phyloP scores from a whole-genome alignment of 2,113 vertebrate genomes.

The Phylloscopus whistleri region DNA sequence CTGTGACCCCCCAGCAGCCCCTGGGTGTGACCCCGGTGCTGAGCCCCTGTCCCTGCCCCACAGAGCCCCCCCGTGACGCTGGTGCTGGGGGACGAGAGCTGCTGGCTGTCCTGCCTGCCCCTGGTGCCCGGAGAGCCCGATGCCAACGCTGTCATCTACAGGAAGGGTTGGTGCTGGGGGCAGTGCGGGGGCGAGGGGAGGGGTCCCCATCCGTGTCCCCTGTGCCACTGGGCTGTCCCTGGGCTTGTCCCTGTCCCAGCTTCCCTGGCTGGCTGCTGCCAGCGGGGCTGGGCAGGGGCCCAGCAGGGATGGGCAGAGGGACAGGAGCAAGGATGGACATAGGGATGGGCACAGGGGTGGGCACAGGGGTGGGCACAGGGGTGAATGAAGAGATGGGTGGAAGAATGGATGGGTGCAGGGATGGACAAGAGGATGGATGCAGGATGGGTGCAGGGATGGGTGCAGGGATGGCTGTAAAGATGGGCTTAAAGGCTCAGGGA shows the following conservation, averaged over 20 bases:
- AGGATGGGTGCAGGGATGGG: no score
- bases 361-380: background rate
- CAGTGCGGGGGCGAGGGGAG: fast-evolving
- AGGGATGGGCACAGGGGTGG: no score
- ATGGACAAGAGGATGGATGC: fast-evolving
- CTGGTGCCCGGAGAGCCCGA: slow-evolving; percentile 65
- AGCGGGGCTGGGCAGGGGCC: background rate
- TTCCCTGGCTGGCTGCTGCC: background rate
- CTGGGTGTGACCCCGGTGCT: background rate
- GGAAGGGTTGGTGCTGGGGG: slow-evolving; percentile 75
- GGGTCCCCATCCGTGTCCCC: background rate
- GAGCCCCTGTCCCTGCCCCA: background rate
- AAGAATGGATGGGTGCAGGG: background rate
- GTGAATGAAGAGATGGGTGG: background rate
- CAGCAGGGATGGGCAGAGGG: background rate
- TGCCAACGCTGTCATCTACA: slow-evolving; percentile 84
- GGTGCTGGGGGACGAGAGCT: slow-evolving; percentile 78
- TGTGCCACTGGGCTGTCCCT: background rate
- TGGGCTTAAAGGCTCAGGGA: background rate
- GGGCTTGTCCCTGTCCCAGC: background rate
- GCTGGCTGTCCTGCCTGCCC: slow-evolving; percentile 85
- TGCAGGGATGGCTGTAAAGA: no score
- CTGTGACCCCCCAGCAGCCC: no score
- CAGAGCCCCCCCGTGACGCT: slow-evolving; percentile 69
- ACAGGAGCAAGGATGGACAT: background rate